Evolutionary conservation across 30 jellyfish, hydroid and myxozoan species (phyloP).

Genomic region (Hydractinia echinata): DNA sequence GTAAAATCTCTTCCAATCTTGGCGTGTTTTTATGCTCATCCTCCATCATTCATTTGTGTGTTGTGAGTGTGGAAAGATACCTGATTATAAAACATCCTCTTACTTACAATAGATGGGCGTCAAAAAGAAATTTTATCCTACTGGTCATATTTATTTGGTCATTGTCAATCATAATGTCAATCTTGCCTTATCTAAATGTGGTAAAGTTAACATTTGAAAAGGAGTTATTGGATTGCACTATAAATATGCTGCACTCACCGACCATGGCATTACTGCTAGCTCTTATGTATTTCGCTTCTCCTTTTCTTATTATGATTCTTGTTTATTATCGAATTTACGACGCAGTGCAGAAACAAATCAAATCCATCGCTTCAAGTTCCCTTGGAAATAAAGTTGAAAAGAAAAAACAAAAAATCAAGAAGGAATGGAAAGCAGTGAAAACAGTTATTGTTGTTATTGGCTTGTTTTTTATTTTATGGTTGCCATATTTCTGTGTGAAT

Average conservation of each 20-base stretch:
- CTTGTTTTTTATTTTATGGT: conserved; percentile 64
- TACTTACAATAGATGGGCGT: conserved; percentile 33
- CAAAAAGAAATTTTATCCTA: conserved; percentile 37
- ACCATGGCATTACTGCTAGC: conserved; percentile 42
- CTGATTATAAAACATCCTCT: conserved; percentile 66
- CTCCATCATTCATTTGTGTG: conserved; percentile 71
- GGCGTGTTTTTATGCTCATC: conserved; percentile 74
- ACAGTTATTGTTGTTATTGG: conserved; percentile 74
- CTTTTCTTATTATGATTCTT: conserved; percentile 47
- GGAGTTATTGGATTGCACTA: conserved; percentile 63
- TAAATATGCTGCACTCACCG: conserved; percentile 50
- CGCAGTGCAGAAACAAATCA: conserved; percentile 59
- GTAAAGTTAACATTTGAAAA: conserved; percentile 46
- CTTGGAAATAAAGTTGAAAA: conserved; percentile 22
- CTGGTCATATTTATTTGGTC: conserved; percentile 52
- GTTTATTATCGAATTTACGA: conserved; percentile 46
- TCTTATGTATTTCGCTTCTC: conserved; percentile 43
- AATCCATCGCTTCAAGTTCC: conserved; percentile 27
- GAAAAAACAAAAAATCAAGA: conserved; percentile 31
- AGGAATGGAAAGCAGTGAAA: conserved; percentile 75
- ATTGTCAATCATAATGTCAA: conserved; percentile 53
- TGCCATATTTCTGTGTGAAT: conserved; percentile 62
- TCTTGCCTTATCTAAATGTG: conserved; percentile 67
- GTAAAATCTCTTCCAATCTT: conserved; percentile 63
- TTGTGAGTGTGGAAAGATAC: conserved; percentile 72